Evolutionary conservation across 2,113 vertebrate genomes (phyloP).

Genomic region (Menura novaehollandiae): DNA sequence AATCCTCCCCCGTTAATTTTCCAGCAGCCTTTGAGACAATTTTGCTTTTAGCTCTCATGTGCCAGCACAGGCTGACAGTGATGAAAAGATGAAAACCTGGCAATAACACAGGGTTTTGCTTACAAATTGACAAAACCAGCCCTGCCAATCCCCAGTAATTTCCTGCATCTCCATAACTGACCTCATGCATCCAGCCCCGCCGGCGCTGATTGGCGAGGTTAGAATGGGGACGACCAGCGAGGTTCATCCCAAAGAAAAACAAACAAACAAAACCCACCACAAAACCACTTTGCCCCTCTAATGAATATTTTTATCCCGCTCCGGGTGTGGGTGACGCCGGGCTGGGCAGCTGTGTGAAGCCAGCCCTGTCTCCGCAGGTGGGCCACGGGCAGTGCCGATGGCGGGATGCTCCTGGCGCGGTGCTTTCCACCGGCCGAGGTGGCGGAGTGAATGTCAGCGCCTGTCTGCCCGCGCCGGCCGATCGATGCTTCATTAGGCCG

Average conservation of each 20-base stretch:
- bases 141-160: constrained; percentile 37
- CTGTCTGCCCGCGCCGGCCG: constrained; percentile 56
- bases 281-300: background rate
- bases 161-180: constrained; percentile 57
- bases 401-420: background rate
- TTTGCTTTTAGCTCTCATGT: background rate
- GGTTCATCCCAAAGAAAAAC: background rate
- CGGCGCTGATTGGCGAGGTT: constrained; percentile 51
- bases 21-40: background rate
- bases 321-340: background rate
- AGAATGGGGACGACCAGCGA: background rate
- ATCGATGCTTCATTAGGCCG: constrained; percentile 77
- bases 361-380: background rate
- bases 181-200: constrained; percentile 27
- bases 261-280: background rate
- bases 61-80: background rate
- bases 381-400: constrained; percentile 4
- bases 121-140: constrained; percentile 33
- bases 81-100: constrained; percentile 17
- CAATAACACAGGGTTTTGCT: constrained; percentile 43
- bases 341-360: background rate
- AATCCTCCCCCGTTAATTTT: background rate
- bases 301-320: background rate
- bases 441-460: constrained; percentile 58
- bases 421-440: constrained; percentile 28